Evolutionary conservation across 2,113 vertebrate species (phyloP).

Genomic region (Dasypus novemcinctus): DNA sequence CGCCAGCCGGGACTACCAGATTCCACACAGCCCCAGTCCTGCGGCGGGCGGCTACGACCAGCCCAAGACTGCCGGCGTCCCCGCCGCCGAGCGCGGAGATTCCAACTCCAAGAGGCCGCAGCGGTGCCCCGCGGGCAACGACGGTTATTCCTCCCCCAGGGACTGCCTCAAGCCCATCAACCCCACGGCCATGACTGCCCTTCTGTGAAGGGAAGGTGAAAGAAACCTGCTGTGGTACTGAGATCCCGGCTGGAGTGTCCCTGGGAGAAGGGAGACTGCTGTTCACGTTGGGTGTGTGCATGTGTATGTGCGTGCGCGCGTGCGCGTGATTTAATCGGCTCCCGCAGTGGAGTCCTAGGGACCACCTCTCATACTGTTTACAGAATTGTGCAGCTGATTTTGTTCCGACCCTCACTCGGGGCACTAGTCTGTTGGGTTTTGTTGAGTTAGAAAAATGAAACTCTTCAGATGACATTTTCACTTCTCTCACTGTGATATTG

Average conservation of each 20-base stretch:
- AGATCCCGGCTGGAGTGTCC: slow-evolving; percentile 44
- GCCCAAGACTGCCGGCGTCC: slow-evolving; percentile 79
- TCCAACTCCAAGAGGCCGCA: slow-evolving; percentile 82
- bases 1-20: slow-evolving; percentile 80
- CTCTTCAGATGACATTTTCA: slow-evolving; percentile 74
- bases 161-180: slow-evolving; percentile 84
- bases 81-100: slow-evolving; percentile 50
- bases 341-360: slow-evolving; percentile 73
- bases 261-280: slow-evolving; percentile 50
- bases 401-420: slow-evolving; percentile 72
- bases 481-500: slow-evolving; percentile 80
- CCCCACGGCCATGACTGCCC: slow-evolving; percentile 81
- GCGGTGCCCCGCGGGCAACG: slow-evolving; percentile 28
- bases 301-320: accelerated
- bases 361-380: slow-evolving; percentile 80
- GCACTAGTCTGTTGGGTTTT: slow-evolving; percentile 59
- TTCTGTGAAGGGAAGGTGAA: slow-evolving; percentile 59
- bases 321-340: slow-evolving; percentile 64
- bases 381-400: slow-evolving; percentile 79
- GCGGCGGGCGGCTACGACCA: slow-evolving; percentile 83
- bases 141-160: slow-evolving; percentile 85
- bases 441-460: slow-evolving; percentile 75
- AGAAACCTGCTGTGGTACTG: slow-evolving; percentile 42
- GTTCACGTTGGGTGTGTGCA: neutral
- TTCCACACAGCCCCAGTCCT: slow-evolving; percentile 79